These are phyloP conservation scores for Limnephilus lunatus DNA, from an alignment of 2,888 invertebrate genomes.

Conservation along the genomic window DNA sequence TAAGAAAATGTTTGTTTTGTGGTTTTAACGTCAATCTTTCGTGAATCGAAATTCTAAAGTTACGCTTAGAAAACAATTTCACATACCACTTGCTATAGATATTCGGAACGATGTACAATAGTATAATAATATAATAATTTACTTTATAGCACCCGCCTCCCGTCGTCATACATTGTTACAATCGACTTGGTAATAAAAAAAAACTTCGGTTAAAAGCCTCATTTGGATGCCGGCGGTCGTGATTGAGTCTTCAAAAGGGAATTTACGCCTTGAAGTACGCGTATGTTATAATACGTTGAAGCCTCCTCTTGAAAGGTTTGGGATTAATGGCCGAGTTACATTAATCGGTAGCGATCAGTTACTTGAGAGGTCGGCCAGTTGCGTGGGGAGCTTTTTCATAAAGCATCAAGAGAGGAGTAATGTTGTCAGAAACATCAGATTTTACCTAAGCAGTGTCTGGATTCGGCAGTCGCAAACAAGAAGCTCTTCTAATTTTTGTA, in stretches of 20 bases:
- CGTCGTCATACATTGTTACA: not conserved
- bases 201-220: slow-evolving; percentile 26
- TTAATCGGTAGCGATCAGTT: slow-evolving; percentile 65
- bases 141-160: not conserved
- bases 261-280: slow-evolving; percentile 39
- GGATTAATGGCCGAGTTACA: slow-evolving; percentile 63
- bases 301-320: slow-evolving; percentile 38
- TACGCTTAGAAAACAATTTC: not conserved
- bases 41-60: not conserved
- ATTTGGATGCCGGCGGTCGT: slow-evolving; percentile 46
- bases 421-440: not conserved
- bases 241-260: slow-evolving; percentile 56
- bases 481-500: too few relatives aligned
- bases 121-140: not conserved
- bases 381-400: not conserved
- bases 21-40: not conserved
- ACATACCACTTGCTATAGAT: not conserved
- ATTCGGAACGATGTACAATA: not conserved
- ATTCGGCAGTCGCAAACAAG: too few relatives aligned
- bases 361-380: slow-evolving; percentile 22
- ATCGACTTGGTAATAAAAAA: slow-evolving; percentile 9
- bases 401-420: not conserved
- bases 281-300: slow-evolving; percentile 15
- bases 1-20: not conserved
- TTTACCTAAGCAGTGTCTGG: too few relatives aligned